These are phyloP conservation scores for Asbolus verrucosus DNA, from an alignment of 1,140 invertebrate genomes.

Conservation along the genomic window DNA sequence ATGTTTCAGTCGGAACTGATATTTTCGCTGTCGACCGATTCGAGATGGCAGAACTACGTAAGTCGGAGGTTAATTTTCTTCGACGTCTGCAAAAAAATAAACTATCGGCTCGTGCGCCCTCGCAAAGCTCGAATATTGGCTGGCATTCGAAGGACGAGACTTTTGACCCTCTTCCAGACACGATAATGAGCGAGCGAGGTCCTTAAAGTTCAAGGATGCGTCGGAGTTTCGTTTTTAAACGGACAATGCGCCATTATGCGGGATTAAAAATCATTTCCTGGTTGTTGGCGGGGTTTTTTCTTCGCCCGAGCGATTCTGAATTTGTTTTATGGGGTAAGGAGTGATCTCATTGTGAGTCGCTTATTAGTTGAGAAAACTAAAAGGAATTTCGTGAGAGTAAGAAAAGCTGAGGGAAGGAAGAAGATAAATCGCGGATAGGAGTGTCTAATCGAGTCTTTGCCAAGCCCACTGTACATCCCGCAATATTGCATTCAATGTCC, in stretches of 20 bases:
- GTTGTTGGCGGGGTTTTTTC: conserved; percentile 14
- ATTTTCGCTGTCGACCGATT: too few species aligned
- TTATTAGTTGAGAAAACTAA: conserved; percentile 18
- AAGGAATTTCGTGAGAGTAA: not conserved
- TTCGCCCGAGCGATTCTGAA: not conserved
- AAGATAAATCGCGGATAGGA: too few species aligned
- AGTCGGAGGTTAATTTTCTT: too few species aligned
- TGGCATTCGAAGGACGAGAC: not conserved
- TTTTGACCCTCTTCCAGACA: not conserved
- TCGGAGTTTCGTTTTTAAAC: not conserved
- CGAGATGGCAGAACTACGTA: too few species aligned
- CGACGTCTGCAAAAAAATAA: too few species aligned
- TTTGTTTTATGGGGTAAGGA: conserved; percentile 12
- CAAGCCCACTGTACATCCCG: too few species aligned
- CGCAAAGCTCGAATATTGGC: too few species aligned
- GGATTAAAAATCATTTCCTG: conserved; percentile 17
- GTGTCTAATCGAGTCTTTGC: too few species aligned
- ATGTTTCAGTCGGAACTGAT: too few species aligned
- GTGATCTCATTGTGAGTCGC: not conserved
- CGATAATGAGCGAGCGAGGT: conserved; percentile 4
- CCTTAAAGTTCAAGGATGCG: conserved; percentile 6
- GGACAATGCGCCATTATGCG: conserved; percentile 7
- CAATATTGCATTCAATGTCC: too few species aligned
- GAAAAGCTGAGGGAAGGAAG: too few species aligned
- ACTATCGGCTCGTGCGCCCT: too few species aligned